Conservation (phyloP, 2,113 vertebrate genomes). For the Diphyllodes magnificus region DNA sequence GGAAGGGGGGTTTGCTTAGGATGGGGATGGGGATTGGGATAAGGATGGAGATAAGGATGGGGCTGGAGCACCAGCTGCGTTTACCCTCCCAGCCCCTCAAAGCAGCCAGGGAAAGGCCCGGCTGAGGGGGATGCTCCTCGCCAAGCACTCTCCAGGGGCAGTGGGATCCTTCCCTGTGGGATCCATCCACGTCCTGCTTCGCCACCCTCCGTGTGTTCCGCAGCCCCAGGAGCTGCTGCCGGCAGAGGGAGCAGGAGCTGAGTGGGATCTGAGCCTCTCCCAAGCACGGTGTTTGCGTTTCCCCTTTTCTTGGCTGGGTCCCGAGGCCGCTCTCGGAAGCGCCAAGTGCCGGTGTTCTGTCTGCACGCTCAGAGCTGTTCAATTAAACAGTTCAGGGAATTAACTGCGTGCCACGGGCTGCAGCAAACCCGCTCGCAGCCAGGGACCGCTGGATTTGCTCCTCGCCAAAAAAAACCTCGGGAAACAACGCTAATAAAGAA, state of each 20-base stretch:
- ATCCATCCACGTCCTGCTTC: fast-evolving
- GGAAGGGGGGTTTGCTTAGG: fast-evolving
- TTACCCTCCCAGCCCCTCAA: neutral
- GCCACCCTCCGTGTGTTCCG: fast-evolving
- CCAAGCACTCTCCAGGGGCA: neutral
- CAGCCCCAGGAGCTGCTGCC: neutral
- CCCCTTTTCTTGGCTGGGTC: neutral
- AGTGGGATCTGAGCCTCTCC: neutral
- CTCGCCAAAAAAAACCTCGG: neutral
- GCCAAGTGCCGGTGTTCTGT: neutral
- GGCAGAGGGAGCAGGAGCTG: neutral
- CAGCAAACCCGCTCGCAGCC: neutral
- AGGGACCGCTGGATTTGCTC: neutral
- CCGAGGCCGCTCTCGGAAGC: neutral
- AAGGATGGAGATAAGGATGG: neutral
- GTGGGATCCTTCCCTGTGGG: neutral
- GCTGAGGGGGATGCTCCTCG: neutral
- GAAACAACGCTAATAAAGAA: neutral
- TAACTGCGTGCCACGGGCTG: neutral
- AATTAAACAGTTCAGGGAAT: conserved; percentile 51
- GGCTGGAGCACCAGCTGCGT: fast-evolving
- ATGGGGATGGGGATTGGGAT: neutral
- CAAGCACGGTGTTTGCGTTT: neutral
- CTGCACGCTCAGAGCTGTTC: conserved; percentile 14
- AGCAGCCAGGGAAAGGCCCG: neutral